Conservation (phyloP, 1,140 invertebrate species). For the Plutomurus gul region DNA sequence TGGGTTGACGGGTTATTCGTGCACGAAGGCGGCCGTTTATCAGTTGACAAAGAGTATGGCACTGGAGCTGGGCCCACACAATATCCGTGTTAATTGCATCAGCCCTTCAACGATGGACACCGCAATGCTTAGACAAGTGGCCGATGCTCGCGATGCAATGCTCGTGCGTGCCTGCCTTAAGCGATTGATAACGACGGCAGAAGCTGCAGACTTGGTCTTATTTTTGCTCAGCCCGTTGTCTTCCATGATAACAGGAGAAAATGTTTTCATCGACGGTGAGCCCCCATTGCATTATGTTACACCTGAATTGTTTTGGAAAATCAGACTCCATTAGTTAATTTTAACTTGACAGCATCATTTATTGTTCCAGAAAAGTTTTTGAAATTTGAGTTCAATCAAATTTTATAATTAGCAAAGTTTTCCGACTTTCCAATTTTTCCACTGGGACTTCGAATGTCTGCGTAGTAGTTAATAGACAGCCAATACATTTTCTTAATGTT, state of each 20-base stretch:
- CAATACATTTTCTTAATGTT: too few relatives aligned
- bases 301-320: too few relatives aligned
- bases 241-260: neutral
- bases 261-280: too few relatives aligned
- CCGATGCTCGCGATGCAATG: neutral
- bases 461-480: too few relatives aligned
- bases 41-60: slow-evolving; percentile 83
- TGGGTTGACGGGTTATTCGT: neutral
- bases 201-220: slow-evolving; percentile 78
- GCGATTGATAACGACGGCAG: slow-evolving; percentile 58
- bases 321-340: too few relatives aligned
- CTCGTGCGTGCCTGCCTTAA: neutral
- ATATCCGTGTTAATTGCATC: slow-evolving; percentile 60
- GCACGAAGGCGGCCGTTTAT: slow-evolving; percentile 84
- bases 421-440: too few relatives aligned
- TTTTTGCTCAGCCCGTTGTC: slow-evolving; percentile 72
- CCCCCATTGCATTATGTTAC: too few relatives aligned
- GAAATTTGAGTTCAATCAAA: too few relatives aligned
- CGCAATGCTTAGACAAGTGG: neutral
- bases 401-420: too few relatives aligned
- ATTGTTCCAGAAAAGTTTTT: too few relatives aligned
- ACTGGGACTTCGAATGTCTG: too few relatives aligned
- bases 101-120: neutral
- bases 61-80: slow-evolving; percentile 77
- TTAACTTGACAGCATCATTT: too few relatives aligned